Evolutionary conservation across 2,888 invertebrate genomes (phyloP), one percentile per base, ranked within the genome.

Genomic region (Esperia sulphurella): DNA sequence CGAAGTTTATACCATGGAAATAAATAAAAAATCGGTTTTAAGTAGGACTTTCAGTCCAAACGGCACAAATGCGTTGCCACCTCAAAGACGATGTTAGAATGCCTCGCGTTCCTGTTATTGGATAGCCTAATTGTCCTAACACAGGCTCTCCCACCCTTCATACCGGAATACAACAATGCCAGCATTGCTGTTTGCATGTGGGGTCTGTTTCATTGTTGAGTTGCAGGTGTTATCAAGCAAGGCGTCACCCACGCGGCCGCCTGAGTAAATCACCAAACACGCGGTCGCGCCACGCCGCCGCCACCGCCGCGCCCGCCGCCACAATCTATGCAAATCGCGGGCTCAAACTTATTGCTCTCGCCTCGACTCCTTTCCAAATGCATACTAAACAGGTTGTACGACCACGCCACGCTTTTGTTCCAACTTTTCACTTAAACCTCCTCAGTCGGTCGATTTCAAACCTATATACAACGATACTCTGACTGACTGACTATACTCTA

Each of bases 281-380:
- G 64, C 61, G 65, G 54, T 43, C 54, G 59, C 65, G 67, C 63
- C 58, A 59, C 56, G 55, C 55, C 70, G 62, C 58, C 63, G 54
- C 61, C 48, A 9, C 40, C 31, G 31, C 21, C 21, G 5, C 9
- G 31, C 13, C 42, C 61, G 57, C 59, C 63, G 63, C 71, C 75
- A 75, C 86, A 88, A 88, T 88, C 87, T 88, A 89, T 88, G 89
- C 85, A 88, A 89, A 88, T 88, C 80, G 78, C 75, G 64, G 63
- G 67, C 78, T 79, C 79, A 79, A 83, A 88, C 84, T 88, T 88
- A 87, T 88, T 86, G 83, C 87, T 88, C 87, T 87, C 87, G 81
- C 83, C 84, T 85, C 82, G 71, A 81, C 82, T 84, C 83, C 85
- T 87, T 87, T 87, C 83, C 83, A 85, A 87, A 86, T 85, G 87